A percentile compares a stretch with the other conserved stretches of the same genome.
Evolutionary conservation across 35 echinoderm and acorn worm genomes (phyloP).

Genomic region (Apostichopus parvimensis): DNA sequence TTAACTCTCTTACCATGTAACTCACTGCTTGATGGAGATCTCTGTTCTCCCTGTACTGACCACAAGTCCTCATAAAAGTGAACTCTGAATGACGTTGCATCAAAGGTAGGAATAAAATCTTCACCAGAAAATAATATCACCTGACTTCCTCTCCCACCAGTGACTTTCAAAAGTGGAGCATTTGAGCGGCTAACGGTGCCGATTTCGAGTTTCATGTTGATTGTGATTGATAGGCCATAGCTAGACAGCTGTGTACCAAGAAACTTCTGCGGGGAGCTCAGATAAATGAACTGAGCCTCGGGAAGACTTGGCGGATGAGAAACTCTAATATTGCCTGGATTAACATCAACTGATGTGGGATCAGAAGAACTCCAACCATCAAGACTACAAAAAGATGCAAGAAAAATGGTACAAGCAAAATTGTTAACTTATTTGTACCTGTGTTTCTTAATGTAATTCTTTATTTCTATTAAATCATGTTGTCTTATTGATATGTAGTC

Average conservation of each 20-base stretch:
- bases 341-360: slow-evolving; percentile 59
- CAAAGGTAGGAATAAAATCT: slow-evolving; percentile 44
- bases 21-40: slow-evolving; percentile 57
- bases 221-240: slow-evolving; percentile 58
- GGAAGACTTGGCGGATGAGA: slow-evolving; percentile 72
- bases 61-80: slow-evolving; percentile 71
- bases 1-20: slow-evolving; percentile 70
- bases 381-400: slow-evolving; percentile 5
- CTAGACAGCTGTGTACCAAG: slow-evolving; percentile 66
- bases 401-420: background rate
- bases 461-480: too few species aligned
- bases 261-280: slow-evolving; percentile 71
- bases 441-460: too few species aligned
- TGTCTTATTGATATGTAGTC: too few species aligned
- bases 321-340: slow-evolving; percentile 64
- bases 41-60: slow-evolving; percentile 42
- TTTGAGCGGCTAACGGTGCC: slow-evolving; percentile 39
- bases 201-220: slow-evolving; percentile 62
- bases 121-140: slow-evolving; percentile 48
- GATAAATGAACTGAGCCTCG: slow-evolving; percentile 62
- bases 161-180: slow-evolving; percentile 51
- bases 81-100: slow-evolving; percentile 45
- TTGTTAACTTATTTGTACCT: too few species aligned
- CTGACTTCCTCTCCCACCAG: slow-evolving; percentile 62
- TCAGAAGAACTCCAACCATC: slow-evolving; percentile 70